Base-by-base conservation (phyloP, 1,140 invertebrate species). In the Mactra quadrangularis region DNA sequence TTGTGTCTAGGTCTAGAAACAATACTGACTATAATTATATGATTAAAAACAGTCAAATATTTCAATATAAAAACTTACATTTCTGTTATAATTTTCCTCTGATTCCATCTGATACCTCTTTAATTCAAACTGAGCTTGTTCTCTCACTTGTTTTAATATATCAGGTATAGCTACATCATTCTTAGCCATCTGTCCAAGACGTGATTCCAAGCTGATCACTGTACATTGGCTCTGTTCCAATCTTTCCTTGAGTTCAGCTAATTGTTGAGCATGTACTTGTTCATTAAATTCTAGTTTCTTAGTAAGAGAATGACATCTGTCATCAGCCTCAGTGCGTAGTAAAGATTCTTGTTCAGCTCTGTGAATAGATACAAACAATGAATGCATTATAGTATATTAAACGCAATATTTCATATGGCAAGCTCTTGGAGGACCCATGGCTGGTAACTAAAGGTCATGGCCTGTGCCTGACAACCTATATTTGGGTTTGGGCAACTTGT, bases 301-400 rank as follows among this genome's bases (percentile, higher is more conserved):
- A 33, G 64, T 68, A 19, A 89, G 75, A 50, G 86, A 86, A 57
- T 90, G 87, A 13, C 84, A 62, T 47, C 72, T 74, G 50, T 87
- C 86, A 27, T 90, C 88, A 29, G 82, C 75, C 38, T 89, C 87
- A 17, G 85, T 83, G 11, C 85, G 68, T n/a, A 79, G 59, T 19
- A 89, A 45, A 50, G 86, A 62, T 62, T 91, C 89, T 47, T 87
- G 79, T 25, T 90, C 89, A 52, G 86, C 88, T 72, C 90, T 91
- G 79, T 15, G 81, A n/a, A n/a, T n/a, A n/a, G n/a, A n/a, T n/a
- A n/a, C n/a, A n/a, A n/a, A n/a, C n/a, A n/a, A n/a, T n/a, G n/a
- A n/a, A n/a, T n/a, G n/a, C n/a, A n/a, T n/a, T n/a, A n/a, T n/a
- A n/a, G n/a, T n/a, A n/a, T n/a, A n/a, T n/a, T n/a, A n/a, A n/a